Percentiles rank a stretch among this genome's conserved stretches.
Evolutionary conservation across 2,113 vertebrate genomes (phyloP).

Genomic region (Pleuronectes platessa): DNA sequence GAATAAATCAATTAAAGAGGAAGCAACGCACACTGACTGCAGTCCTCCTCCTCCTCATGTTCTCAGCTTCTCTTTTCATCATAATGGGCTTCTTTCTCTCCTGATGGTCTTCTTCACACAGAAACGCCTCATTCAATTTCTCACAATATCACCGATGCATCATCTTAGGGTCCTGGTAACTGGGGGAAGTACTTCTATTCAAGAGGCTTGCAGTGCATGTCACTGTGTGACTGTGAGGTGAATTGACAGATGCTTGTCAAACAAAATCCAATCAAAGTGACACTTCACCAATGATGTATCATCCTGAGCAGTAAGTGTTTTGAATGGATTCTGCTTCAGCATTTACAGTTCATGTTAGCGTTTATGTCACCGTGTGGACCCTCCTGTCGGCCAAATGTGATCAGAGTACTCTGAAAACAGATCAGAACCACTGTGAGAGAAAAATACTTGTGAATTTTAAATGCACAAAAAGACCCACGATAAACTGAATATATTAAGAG

Average conservation of each 20-base stretch:
- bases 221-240: not conserved
- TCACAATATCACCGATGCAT: conserved; percentile 59
- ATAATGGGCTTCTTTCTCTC: conserved; percentile 63
- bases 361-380: not conserved
- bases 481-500: not conserved
- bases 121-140: conserved; percentile 60
- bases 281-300: not conserved
- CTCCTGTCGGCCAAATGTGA: too few relatives aligned
- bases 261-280: conserved; percentile 6
- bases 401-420: not conserved
- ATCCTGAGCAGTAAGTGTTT: not conserved
- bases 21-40: conserved; percentile 3
- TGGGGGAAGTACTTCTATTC: conserved; percentile 42
- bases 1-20: conserved; percentile 1
- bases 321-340: not conserved
- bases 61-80: conserved; percentile 52
- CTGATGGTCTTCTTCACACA: conserved; percentile 48
- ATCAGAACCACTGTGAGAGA: not conserved
- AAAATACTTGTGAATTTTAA: not conserved
- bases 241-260: conserved; percentile 16
- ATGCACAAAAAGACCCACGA: not conserved
- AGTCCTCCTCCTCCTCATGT: conserved; percentile 21
- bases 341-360: not conserved
- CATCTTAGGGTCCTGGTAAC: conserved; percentile 54
- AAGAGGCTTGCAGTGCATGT: not conserved